Conservation (phyloP, 2,113 vertebrate genomes). For the Geococcyx californianus region DNA sequence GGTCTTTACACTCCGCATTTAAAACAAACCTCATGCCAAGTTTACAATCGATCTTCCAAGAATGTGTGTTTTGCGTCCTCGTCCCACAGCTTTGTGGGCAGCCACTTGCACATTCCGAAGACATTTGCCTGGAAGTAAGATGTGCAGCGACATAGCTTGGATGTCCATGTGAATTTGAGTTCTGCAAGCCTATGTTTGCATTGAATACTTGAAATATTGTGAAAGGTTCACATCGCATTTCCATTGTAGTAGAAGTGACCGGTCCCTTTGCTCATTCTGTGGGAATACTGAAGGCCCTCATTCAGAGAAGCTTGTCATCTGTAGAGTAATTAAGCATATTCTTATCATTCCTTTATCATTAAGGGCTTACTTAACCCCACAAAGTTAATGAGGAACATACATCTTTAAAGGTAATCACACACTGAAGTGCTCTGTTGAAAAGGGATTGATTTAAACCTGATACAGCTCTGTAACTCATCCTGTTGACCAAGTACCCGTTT, state of each 20-base stretch:
- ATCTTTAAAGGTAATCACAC: slow-evolving; percentile 37
- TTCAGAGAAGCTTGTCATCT: neutral
- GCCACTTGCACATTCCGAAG: neutral
- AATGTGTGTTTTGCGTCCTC: neutral
- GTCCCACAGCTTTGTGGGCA: neutral
- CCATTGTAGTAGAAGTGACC: neutral
- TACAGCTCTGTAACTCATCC: slow-evolving; percentile 5
- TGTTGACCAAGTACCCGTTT: neutral
- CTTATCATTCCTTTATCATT: neutral
- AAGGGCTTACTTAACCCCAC: neutral
- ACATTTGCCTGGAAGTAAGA: neutral
- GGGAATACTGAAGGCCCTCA: neutral
- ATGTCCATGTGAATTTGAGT: neutral
- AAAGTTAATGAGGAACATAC: slow-evolving; percentile 22
- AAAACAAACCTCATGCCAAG: neutral
- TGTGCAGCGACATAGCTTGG: fast-evolving
- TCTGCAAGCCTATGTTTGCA: slow-evolving; percentile 1
- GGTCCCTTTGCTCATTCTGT: neutral
- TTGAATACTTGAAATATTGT: neutral
- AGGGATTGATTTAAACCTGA: slow-evolving; percentile 46
- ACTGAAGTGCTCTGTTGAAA: slow-evolving; percentile 16
- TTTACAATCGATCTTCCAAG: neutral
- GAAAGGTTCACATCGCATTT: neutral
- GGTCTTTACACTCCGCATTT: too few species aligned
- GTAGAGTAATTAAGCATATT: slow-evolving; percentile 16